phyloP scores from a whole-genome alignment of 2,797 vertebrate species.

The Lithobates sylvaticus region DNA sequence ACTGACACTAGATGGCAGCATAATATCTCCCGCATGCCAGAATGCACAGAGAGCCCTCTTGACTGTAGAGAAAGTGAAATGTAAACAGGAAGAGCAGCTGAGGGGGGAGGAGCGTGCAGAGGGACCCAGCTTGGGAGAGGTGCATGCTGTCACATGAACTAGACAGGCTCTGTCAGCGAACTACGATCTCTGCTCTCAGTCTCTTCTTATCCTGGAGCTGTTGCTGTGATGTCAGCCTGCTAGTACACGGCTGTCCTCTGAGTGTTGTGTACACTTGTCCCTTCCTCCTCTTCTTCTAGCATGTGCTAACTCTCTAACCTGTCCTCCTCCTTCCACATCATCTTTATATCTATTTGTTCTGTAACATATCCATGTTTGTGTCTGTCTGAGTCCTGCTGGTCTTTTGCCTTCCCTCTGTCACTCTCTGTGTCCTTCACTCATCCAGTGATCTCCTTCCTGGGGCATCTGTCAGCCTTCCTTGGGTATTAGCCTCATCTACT shows the following conservation, averaged over 20 bases:
- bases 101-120: background rate
- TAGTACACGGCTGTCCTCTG: background rate
- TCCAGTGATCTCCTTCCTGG: background rate
- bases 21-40: background rate
- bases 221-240: background rate
- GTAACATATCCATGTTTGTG: no score
- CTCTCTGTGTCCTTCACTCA: background rate
- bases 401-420: background rate
- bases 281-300: background rate
- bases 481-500: background rate
- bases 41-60: background rate
- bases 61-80: conserved; percentile 19
- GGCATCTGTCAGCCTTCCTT: background rate
- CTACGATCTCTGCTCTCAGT: background rate
- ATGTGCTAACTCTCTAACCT: background rate
- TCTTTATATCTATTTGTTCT: no score
- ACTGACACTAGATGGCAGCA: conserved; percentile 20
- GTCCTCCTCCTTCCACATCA: accelerated
- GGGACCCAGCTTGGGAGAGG: conserved; percentile 20
- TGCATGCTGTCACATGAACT: conserved; percentile 17
- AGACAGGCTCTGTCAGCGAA: background rate
- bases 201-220: background rate
- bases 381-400: no score
- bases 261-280: background rate
- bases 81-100: conserved; percentile 53